A percentile compares a stretch with the other conserved stretches of the same genome.
Evolutionary conservation across 2,888 invertebrate genomes (phyloP).

Genomic region (Timandra comae): DNA sequence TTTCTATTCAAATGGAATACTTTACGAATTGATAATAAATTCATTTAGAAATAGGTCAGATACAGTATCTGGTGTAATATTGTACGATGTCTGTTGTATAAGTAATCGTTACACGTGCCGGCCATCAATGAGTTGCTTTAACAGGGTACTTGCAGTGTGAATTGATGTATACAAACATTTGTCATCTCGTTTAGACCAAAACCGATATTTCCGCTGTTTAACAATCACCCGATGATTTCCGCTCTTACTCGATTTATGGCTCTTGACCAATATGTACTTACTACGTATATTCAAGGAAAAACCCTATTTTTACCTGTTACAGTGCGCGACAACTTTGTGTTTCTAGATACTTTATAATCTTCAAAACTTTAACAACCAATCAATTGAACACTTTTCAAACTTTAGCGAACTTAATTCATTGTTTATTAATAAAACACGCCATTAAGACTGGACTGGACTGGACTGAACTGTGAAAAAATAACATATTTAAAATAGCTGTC

Average conservation of each 20-base stretch:
- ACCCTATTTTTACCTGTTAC: too few relatives aligned
- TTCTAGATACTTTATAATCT: too few relatives aligned
- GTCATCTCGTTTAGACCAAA: conserved; percentile 18
- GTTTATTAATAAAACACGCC: too few relatives aligned
- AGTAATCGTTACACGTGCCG: conserved; percentile 25
- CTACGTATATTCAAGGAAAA: too few relatives aligned
- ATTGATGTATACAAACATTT: conserved; percentile 10
- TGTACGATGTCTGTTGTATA: conserved; percentile 37
- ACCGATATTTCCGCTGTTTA: conserved; percentile 39
- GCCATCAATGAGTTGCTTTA: neutral
- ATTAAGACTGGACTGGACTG: too few relatives aligned
- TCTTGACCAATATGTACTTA: too few relatives aligned
- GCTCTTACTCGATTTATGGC: conserved; percentile 24
- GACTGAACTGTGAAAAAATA: too few relatives aligned
- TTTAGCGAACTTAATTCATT: too few relatives aligned
- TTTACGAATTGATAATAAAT: neutral
- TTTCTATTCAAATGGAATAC: neutral
- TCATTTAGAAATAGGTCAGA: neutral
- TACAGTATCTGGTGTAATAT: conserved; percentile 1
- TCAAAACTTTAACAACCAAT: too few relatives aligned
- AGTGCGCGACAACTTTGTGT: too few relatives aligned
- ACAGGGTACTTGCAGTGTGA: conserved; percentile 3
- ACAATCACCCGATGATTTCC: conserved; percentile 37
- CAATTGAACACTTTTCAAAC: too few relatives aligned
- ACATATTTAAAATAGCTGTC: too few relatives aligned